phyloP scores from a whole-genome alignment of 2,888 invertebrate species.

The Augiades crinisus region DNA sequence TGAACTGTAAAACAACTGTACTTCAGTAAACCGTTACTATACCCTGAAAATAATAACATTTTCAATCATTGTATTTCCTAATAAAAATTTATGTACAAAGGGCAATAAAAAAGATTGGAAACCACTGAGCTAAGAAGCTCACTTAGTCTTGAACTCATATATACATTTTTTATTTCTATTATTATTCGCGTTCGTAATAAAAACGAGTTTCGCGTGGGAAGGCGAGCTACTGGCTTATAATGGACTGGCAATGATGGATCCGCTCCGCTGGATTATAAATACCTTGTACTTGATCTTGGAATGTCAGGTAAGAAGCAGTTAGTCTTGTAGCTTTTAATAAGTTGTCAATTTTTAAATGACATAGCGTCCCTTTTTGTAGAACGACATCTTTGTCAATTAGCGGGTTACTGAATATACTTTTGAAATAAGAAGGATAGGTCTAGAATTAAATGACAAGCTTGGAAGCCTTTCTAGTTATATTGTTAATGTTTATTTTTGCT shows the following conservation, averaged over 20 bases:
- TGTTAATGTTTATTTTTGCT: too few species aligned
- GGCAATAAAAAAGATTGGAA: too few species aligned
- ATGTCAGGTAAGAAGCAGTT: conserved; percentile 7
- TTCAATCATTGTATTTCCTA: too few species aligned
- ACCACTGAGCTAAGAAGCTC: conserved; percentile 12
- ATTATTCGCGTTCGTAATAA: conserved; percentile 13
- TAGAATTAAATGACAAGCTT: too few species aligned
- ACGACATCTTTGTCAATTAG: neutral
- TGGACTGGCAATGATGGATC: conserved; percentile 19
- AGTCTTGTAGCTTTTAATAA: neutral
- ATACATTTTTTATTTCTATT: conserved; percentile 19
- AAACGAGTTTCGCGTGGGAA: conserved; percentile 25
- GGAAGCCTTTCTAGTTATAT: too few species aligned
- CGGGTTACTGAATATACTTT: neutral
- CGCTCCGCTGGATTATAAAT: conserved; percentile 16
- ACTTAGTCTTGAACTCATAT: conserved; percentile 1
- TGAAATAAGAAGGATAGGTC: too few species aligned
- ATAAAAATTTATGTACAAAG: too few species aligned
- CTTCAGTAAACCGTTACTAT: too few species aligned
- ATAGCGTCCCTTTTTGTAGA: neutral
- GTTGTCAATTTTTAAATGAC: neutral
- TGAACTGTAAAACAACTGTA: too few species aligned
- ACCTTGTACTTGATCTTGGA: conserved; percentile 12
- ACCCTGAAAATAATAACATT: too few species aligned
- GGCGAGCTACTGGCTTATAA: conserved; percentile 2